These are phyloP conservation scores for Dromius quadrimaculatus DNA, from an alignment of 2,888 invertebrate genomes.

Conservation along the genomic window DNA sequence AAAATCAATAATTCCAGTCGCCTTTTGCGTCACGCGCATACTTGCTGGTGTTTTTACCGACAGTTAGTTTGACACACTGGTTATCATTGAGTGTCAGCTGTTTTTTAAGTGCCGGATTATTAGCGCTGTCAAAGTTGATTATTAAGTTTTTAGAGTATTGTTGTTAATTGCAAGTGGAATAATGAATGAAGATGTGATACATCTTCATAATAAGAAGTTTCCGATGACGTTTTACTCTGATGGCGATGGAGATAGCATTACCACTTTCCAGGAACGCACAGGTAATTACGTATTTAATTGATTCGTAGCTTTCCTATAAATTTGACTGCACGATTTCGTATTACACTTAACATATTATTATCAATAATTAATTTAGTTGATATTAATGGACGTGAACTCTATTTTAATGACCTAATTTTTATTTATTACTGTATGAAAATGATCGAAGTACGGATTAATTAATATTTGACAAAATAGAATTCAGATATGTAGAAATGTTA, in stretches of 20 bases:
- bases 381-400: no score
- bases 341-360: no score
- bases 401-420: no score
- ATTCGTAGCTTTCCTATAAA: no score
- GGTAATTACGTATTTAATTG: slow-evolving; percentile 36
- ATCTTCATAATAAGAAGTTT: slow-evolving; percentile 53
- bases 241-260: slow-evolving; percentile 57
- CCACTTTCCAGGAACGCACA: slow-evolving; percentile 36
- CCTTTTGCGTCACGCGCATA: slow-evolving; percentile 32
- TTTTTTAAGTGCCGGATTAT: slow-evolving; percentile 24
- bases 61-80: slow-evolving; percentile 28
- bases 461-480: no score
- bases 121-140: background rate
- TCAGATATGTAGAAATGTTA: no score
- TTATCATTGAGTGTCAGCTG: slow-evolving; percentile 35
- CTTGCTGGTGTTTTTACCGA: slow-evolving; percentile 28
- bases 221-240: slow-evolving; percentile 59
- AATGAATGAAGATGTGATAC: slow-evolving; percentile 41
- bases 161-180: background rate
- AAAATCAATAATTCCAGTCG: slow-evolving; percentile 50
- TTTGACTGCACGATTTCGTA: no score
- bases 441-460: no score
- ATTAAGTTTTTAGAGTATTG: background rate
- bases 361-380: no score
- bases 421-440: no score